These are phyloP conservation scores for Diadophis punctatus DNA, from an alignment of 2,113 vertebrate genomes.

Conservation along the genomic window DNA sequence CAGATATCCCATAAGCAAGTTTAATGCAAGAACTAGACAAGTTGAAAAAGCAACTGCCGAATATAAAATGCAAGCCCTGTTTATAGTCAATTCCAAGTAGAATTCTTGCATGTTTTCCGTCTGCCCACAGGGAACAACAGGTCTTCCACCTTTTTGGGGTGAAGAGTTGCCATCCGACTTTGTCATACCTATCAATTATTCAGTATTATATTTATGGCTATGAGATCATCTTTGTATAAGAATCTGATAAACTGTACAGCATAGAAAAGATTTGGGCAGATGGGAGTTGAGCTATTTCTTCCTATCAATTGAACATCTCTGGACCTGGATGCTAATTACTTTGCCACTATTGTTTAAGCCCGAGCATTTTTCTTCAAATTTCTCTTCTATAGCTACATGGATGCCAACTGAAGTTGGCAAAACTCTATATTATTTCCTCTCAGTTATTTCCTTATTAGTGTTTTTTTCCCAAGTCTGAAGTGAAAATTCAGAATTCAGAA, in stretches of 20 bases:
- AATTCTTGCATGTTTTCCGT: no score
- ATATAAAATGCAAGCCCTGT: no score
- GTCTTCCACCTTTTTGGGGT: no score
- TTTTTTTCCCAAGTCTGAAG: neutral
- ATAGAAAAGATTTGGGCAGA: neutral
- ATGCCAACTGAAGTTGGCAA: neutral
- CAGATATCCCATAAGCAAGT: no score
- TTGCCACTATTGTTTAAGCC: neutral
- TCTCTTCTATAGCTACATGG: neutral
- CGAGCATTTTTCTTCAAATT: neutral
- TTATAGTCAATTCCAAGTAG: no score
- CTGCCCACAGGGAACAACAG: no score
- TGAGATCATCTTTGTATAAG: neutral
- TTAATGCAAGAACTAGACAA: no score
- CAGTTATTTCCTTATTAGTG: no score
- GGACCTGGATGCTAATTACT: neutral
- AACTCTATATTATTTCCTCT: neutral
- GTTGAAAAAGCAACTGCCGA: no score
- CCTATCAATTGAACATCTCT: neutral
- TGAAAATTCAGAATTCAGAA: neutral
- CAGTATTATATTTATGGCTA: neutral
- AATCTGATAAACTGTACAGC: neutral
- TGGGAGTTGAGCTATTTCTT: neutral
- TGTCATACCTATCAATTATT: neutral
- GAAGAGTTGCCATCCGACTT: no score